phyloP scores from a whole-genome alignment of 2,113 vertebrate genomes.

The Sardina pilchardus region DNA sequence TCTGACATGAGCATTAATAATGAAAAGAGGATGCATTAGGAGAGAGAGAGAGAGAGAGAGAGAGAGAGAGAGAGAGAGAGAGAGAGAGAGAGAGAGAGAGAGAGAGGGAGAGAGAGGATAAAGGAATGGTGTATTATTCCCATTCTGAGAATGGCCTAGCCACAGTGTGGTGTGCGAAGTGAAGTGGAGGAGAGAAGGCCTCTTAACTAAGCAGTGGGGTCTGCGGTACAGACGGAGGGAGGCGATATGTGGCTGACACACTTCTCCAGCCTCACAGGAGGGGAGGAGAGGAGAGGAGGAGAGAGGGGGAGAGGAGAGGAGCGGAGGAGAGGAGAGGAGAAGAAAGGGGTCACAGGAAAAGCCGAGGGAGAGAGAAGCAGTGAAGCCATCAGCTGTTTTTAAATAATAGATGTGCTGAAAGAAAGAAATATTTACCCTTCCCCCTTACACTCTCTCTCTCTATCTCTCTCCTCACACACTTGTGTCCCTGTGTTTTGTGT shows the following conservation, averaged over 20 bases:
- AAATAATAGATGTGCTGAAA: conserved; percentile 6
- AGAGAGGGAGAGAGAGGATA: neutral
- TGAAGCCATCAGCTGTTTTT: neutral
- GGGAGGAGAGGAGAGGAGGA: neutral
- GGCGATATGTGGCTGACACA: neutral
- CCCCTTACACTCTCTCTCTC: neutral
- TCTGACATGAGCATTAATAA: conserved; percentile 53
- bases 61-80: neutral
- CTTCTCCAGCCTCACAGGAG: neutral
- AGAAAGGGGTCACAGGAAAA: neutral
- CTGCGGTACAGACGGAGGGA: neutral
- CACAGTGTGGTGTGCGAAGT: neutral
- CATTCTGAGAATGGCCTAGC: neutral
- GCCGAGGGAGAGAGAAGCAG: neutral
- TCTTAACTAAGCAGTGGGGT: neutral
- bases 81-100: neutral
- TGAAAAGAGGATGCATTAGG: conserved; percentile 42
- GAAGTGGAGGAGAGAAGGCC: neutral
- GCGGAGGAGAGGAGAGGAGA: no score
- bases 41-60: neutral
- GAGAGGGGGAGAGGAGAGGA: neutral
- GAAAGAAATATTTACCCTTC: neutral
- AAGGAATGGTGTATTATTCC: neutral
- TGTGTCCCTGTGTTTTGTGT: neutral
- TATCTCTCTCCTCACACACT: neutral